Evolutionary conservation across 2,888 invertebrate species (phyloP), one percentile per base, ranked within the genome.

Genomic region (Hoplodrina ambigua): DNA sequence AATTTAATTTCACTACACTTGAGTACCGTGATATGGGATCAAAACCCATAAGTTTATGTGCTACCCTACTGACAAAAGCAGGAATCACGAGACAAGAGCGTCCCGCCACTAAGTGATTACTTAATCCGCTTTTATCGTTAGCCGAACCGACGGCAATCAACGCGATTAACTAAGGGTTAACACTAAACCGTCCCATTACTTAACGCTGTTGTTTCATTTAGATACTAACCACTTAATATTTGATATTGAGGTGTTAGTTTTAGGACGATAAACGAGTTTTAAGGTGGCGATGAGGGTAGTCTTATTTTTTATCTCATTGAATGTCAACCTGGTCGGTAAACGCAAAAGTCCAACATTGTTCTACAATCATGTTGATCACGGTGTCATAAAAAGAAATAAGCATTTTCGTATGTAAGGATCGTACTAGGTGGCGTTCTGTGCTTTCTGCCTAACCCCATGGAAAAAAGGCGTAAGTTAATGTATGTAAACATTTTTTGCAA

Each of bases 151-250:
- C 85, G 83, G 88, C 93, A 94, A 94, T 94, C 94, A 92, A 89
- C 91, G 90, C 93, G 92, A 94, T 94, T 94, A 94, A 91, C 91
- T 88, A 87, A 89, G 92, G 92, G 91, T 91, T 91, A 90, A 89
- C 87, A 85, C 86, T 89, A 88, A 90, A 90, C 89, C 88, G 86
- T 87, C 70, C 87, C 88, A 87, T 91, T 90, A 88, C 89, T 87
- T 85, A 85, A 81, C 78, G 76, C 69, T 79, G 59, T 72, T 79
- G 82, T 82, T 72, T 76, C 85, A 83, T 82, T 85, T 78, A 79
- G 72, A 82, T 73, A 56, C 78, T 82, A 84, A 84, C 78, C 83
- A 75, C 71, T 84, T 80, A 81, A 81, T 67, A 78, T 69, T 72
- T 72, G 74, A 80, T 82, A 80, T 76, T 72, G 64, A 69, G 65